Evolutionary conservation across 2,113 vertebrate genomes (phyloP), one percentile per base, ranked within the genome.

Genomic region (Xenopus tropicalis): DNA sequence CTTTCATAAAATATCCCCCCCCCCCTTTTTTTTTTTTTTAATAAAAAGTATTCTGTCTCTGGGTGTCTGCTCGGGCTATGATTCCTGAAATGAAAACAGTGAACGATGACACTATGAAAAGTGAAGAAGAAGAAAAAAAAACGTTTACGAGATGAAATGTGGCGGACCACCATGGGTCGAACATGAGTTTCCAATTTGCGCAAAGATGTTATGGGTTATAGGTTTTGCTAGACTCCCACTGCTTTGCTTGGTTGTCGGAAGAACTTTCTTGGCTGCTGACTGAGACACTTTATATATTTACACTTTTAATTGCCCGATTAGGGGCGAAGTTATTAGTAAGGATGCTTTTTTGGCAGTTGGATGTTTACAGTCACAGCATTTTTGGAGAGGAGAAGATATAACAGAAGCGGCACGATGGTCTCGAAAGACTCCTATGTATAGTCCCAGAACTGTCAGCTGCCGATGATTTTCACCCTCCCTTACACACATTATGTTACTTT

Each of bases 181-280:
- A 87, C 94, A 88, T 89, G 83, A 84, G 85, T 86, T 95, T 87
- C 86, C 84, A 88, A 91, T 91, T 90, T 82, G 78, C 79, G 74
- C 83, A 86, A 93, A 89, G 87, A 89, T 74, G 83, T 82, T 82
- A 83, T 88, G 89, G 90, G 72, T 75, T 69, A 69, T 29, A 58
- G 62, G 89, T 84, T 92, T 91, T 88, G 89, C 78, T 90, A 83
- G 89, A 89, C 92, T 94, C 91, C 93, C 79, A 88, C 89, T 68
- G 71, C 86, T 78, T 79, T 73, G 87, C 82, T 84, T 85, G 72
- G 82, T 82, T 81, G 80, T 88, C 83, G 88, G 81, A 74, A 74
- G 79, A 78, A 48, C 74, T 78, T 82, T 79, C 72, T 74, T 19
- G 21, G 68, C 72, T 67, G 37, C 56, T 61, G 64, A 25, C 57